phyloP scores from a whole-genome alignment of 2,113 vertebrate genomes.

The Stercorarius parasiticus region DNA sequence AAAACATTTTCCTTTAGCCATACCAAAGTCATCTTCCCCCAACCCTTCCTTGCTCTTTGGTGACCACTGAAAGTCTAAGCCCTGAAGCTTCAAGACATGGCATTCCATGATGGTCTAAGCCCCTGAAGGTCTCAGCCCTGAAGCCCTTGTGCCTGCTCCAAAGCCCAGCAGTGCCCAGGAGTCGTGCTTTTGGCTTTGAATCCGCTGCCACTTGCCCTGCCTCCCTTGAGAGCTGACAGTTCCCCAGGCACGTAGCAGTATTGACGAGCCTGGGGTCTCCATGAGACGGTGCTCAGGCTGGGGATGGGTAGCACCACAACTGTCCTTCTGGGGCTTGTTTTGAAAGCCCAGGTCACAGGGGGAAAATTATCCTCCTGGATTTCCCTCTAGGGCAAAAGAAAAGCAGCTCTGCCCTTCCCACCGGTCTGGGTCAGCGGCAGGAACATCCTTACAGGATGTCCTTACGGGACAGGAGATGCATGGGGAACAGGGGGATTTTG shows the following conservation, averaged over 20 bases:
- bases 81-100: neutral
- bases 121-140: neutral
- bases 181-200: neutral
- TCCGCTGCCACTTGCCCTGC: neutral
- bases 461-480: neutral
- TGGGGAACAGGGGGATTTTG: neutral
- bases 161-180: neutral
- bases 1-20: neutral
- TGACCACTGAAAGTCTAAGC: neutral
- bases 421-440: neutral
- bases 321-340: neutral
- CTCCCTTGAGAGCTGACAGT: neutral
- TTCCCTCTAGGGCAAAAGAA: neutral
- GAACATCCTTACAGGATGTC: neutral
- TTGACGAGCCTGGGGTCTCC: neutral
- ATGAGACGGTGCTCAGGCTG: neutral
- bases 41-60: neutral
- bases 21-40: neutral
- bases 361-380: neutral
- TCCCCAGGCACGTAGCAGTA: fast-evolving
- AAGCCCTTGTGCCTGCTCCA: neutral
- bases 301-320: neutral
- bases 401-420: neutral
- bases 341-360: neutral
- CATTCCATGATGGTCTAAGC: neutral